phyloP scores from a whole-genome alignment of 2,113 vertebrate genomes.

The Antennarius striatus region DNA sequence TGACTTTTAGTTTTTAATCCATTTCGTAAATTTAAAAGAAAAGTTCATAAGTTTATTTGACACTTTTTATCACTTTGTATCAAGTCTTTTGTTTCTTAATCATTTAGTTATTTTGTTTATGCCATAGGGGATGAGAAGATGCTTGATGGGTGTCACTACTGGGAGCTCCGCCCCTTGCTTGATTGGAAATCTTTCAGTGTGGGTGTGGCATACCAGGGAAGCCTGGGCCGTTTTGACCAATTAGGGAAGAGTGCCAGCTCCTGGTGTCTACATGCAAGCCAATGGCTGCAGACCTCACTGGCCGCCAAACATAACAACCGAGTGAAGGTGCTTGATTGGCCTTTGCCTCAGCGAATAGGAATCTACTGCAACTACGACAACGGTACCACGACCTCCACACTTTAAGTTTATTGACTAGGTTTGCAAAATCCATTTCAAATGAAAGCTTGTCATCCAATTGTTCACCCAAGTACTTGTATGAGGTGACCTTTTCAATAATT shows the following conservation, averaged over 20 bases:
- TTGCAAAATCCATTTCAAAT: too few relatives aligned
- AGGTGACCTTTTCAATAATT: too few relatives aligned
- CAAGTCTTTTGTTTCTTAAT: not conserved
- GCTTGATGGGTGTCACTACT: conserved; percentile 88
- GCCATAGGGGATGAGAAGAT: conserved; percentile 87
- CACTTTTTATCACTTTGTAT: not conserved
- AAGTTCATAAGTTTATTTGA: too few relatives aligned
- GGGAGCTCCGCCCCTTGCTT: conserved; percentile 89
- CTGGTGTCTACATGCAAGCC: conserved; percentile 93
- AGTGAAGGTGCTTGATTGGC: conserved; percentile 85
- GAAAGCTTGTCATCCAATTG: too few relatives aligned
- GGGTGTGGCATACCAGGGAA: conserved; percentile 86
- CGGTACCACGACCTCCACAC: conserved; percentile 69
- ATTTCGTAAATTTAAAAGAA: too few relatives aligned
- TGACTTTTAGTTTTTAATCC: too few relatives aligned
- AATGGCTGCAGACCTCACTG: conserved; percentile 91
- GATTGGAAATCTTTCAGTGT: conserved; percentile 93
- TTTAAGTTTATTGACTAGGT: too few relatives aligned
- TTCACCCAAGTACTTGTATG: too few relatives aligned
- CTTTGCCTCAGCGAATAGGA: conserved; percentile 87
- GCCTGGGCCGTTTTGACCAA: conserved; percentile 91
- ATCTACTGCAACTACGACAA: conserved; percentile 91
- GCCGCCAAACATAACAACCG: conserved; percentile 95
- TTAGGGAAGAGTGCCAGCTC: conserved; percentile 89
- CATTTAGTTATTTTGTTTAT: not conserved